These are phyloP conservation scores for Abscondita cerata DNA, from an alignment of 2,888 invertebrate species.

Conservation along the genomic window DNA sequence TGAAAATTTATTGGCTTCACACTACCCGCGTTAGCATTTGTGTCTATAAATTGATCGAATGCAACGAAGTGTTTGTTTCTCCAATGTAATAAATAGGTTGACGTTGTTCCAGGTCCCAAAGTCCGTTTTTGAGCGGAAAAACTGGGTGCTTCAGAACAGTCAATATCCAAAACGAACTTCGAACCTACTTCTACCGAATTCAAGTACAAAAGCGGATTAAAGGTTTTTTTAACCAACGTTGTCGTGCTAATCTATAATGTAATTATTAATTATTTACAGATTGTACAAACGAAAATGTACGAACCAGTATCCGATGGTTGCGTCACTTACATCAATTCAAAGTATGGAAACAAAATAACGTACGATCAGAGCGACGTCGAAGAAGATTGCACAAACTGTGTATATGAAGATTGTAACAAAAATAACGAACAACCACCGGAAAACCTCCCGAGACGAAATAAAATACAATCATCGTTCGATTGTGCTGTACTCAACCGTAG, in stretches of 20 bases:
- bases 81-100: background rate
- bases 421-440: conserved; percentile 41
- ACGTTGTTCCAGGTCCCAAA: background rate
- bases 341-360: conserved; percentile 33
- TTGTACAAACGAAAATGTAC: conserved; percentile 53
- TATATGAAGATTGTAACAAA: conserved; percentile 28
- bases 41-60: background rate
- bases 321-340: conserved; percentile 47
- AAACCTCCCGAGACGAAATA: conserved; percentile 47
- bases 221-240: conserved; percentile 30
- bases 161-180: background rate
- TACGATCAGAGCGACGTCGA: conserved; percentile 44
- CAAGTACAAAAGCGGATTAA: conserved; percentile 33
- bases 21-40: background rate
- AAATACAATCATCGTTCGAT: conserved; percentile 27
- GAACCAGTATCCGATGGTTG: conserved; percentile 54
- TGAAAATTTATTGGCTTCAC: background rate
- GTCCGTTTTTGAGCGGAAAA: background rate
- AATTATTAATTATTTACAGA: conserved; percentile 41
- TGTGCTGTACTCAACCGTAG: conserved; percentile 23
- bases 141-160: conserved; percentile 1
- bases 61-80: background rate
- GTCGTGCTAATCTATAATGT: conserved; percentile 20
- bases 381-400: conserved; percentile 34
- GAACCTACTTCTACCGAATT: conserved; percentile 20